Conservation (phyloP, 2,888 invertebrate genomes). For the Auanema sp. region DNA sequence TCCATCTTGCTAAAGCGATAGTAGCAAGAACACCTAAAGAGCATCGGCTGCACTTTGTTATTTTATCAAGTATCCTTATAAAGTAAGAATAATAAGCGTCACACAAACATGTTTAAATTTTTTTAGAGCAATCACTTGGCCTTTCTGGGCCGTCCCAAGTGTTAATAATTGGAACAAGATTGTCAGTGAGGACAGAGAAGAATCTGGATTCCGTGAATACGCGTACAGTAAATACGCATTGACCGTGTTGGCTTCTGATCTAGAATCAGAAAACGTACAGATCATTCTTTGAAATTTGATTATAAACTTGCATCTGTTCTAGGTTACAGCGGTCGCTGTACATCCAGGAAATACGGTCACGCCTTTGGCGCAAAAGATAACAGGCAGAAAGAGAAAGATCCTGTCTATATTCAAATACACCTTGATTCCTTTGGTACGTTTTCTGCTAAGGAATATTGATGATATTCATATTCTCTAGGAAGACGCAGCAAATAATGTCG, state of each 20-base stretch:
- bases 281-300: neutral
- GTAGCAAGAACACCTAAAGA: too few relatives aligned
- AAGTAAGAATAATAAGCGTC: too few relatives aligned
- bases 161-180: neutral
- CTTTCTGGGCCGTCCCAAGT: neutral
- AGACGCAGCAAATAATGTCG: neutral
- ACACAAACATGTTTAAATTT: neutral
- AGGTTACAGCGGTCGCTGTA: slow-evolving; percentile 2
- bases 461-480: neutral
- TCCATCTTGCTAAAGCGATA: too few relatives aligned
- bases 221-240: slow-evolving; percentile 2
- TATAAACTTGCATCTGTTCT: neutral
- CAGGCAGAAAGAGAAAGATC: neutral
- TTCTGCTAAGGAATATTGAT: neutral
- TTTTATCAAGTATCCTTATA: too few relatives aligned
- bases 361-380: neutral
- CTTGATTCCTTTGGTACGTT: neutral
- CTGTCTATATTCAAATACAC: slow-evolving; percentile 3
- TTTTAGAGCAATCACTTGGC: slow-evolving; percentile 3
- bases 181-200: too few relatives aligned
- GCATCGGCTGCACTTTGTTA: too few relatives aligned
- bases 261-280: neutral
- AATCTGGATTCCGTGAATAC: slow-evolving; percentile 1
- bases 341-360: slow-evolving; percentile 1
- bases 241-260: neutral